Base-by-base conservation (phyloP, 2,888 invertebrate genomes). In the Nemotelus pantherinus region DNA sequence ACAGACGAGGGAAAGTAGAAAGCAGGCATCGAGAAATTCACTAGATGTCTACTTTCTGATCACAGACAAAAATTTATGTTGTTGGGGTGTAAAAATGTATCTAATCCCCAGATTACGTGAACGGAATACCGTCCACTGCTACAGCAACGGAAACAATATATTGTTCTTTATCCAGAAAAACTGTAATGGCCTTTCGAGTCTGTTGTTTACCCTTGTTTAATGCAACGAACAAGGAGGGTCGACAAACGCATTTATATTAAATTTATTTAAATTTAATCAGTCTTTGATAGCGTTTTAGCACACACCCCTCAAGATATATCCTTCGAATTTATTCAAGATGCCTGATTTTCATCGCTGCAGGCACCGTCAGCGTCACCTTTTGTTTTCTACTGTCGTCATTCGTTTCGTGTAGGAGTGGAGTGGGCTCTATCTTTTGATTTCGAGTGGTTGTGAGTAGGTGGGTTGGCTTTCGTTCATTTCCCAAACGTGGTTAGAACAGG, bases 251-350 rank as follows among this genome's bases (percentile, higher is more conserved):
- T 86, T 85, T 84, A 85, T 86, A 86, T 86, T 85, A 86, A 86
- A 85, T 86, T 86, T 86, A 86, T 86, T 86, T 86, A 86, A 86
- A 85, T 86, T 86, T 86, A 85, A 86, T 85, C 85, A 85, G 84
- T 65, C 76, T 80, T 82, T 78, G 78, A 77, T 77, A 44, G 41
- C n/a, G 5, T 47, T 65, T 65, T 65, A 65, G 70, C 70, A 53
- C 50, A 25, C 25, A 43, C 53, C 70, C 55, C 53, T 53, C 3
- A 60, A 53, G 53, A 70, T 53, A 70, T 39, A 70, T 70, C 43
- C 25, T 50, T 50, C 53, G 10, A 53, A 53, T 50, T 65, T 65
- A 45, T 44, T 41, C 44, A 43, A 50, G 70, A 70, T 70, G 55
- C 53, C 25, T 25, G 25, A 25, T 25, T 25, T 25, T 25, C 25